Base-by-base conservation (phyloP, 2,113 vertebrate species). In the Polyodon spathula region DNA sequence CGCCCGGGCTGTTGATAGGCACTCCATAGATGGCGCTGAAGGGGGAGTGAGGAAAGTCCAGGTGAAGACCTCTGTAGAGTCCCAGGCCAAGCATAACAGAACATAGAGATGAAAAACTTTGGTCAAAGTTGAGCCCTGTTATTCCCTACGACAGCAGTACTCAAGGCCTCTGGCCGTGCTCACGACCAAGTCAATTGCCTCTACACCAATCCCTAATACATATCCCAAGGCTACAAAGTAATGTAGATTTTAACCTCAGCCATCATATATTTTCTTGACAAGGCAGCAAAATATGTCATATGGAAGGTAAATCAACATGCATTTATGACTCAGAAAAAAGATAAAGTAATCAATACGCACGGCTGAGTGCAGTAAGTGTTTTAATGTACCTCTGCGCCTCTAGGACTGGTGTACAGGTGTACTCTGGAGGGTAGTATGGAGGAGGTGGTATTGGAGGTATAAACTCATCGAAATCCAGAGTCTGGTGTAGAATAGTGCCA, bases 381-480 rank as follows among this genome's bases (percentile, higher is more conserved):
- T 9, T 0, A 0, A 16, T 62, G 71, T 70, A 87, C 96, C 96
- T 96, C 71, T 92, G 93, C 2, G 88, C 80, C 54, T 98, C 63
- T 56, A 56, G 12, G 67, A 86, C 78, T 4, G 94, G 95, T 0
- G 92, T 96, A 68, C 92, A 94, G 81, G 87, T 94, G 64, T 99
- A 98, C 56, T 97, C 95, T 0, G 96, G 96, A 0, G 96, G 95
- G 78, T 99, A 99, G 71, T 98, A 99, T 4, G 96, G 95, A 0
- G 95, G 96, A 4, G 95, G 96, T 0, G 96, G 95, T 9, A 99
- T 93, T 0, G 95, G 96, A 4, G 94, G 88, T 38, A 97, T 90
- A 66, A 99, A 99, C 79, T 98, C 96, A 10, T 99, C 95, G 11
- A 97, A 97, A 78, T 96, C 95, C 85, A 99, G 56, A 1, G 90